Percentiles rank a stretch among this genome's conserved stretches.
These are phyloP conservation scores for Corvus hawaiiensis DNA, from an alignment of 2,113 vertebrate species.

Conservation along the genomic window DNA sequence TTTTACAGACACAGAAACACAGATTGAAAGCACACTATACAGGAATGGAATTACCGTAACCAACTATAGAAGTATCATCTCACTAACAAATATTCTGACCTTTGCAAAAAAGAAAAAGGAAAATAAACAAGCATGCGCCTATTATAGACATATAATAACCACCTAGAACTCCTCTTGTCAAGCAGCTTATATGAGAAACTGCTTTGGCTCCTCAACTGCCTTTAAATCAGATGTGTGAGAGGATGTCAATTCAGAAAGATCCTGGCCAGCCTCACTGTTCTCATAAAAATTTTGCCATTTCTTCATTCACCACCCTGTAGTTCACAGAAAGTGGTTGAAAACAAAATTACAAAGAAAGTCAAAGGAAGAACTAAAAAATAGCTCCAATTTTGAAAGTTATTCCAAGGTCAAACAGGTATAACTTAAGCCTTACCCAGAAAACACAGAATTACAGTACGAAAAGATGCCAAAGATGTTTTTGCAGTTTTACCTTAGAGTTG, in stretches of 20 bases:
- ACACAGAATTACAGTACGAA: not conserved
- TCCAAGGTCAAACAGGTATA: not conserved
- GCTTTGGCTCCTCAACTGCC: not conserved
- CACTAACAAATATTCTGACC: not conserved
- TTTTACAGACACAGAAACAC: not conserved
- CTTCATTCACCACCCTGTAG: not conserved
- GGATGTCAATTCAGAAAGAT: not conserved
- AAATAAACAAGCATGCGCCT: not conserved
- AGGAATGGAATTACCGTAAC: not conserved
- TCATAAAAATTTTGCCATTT: not conserved
- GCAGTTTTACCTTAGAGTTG: not conserved
- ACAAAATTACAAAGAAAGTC: not conserved
- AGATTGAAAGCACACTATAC: not conserved
- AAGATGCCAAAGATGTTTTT: not conserved
- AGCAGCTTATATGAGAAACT: not conserved
- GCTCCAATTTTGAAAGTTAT: not conserved
- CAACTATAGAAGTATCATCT: not conserved
- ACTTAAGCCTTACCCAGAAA: not conserved
- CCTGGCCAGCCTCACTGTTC: not conserved
- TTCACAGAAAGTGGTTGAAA: not conserved
- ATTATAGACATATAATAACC: not conserved
- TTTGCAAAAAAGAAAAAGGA: not conserved
- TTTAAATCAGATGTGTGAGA: not conserved
- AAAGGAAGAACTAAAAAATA: not conserved
- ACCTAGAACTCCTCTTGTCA: not conserved